These are phyloP conservation scores for Syngnathus floridae DNA, from an alignment of 2,113 vertebrate genomes.

Conservation along the genomic window DNA sequence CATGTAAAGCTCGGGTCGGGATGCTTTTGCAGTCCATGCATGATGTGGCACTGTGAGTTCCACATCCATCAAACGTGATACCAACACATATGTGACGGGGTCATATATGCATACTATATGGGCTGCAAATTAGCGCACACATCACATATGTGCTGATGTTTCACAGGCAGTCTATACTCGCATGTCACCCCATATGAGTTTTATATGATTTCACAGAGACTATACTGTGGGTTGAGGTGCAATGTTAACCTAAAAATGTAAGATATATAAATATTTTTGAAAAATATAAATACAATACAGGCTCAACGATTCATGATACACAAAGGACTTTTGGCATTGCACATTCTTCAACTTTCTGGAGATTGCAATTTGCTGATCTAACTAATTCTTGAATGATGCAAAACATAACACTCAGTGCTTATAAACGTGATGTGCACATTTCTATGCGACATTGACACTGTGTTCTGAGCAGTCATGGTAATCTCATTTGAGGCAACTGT, in stretches of 20 bases:
- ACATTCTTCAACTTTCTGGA: neutral
- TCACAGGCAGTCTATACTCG: neutral
- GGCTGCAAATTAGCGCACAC: neutral
- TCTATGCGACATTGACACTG: too few species aligned
- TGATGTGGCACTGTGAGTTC: neutral
- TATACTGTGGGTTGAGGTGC: neutral
- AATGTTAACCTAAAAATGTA: neutral
- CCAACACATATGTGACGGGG: neutral
- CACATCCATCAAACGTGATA: neutral
- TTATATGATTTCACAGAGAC: neutral
- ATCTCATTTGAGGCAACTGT: too few species aligned
- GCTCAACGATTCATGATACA: neutral
- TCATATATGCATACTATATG: neutral
- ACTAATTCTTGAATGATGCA: neutral
- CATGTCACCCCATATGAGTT: neutral
- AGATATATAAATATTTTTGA: neutral
- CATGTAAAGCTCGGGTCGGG: neutral
- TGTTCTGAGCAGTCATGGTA: too few species aligned
- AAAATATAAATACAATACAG: neutral
- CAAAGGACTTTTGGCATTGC: too few species aligned
- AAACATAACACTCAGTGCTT: neutral
- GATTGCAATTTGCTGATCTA: neutral
- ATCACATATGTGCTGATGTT: neutral
- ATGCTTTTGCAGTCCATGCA: neutral
- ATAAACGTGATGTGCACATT: neutral